Conservation (phyloP, 2,797 vertebrate genomes). For the Arremon brunneinucha region DNA sequence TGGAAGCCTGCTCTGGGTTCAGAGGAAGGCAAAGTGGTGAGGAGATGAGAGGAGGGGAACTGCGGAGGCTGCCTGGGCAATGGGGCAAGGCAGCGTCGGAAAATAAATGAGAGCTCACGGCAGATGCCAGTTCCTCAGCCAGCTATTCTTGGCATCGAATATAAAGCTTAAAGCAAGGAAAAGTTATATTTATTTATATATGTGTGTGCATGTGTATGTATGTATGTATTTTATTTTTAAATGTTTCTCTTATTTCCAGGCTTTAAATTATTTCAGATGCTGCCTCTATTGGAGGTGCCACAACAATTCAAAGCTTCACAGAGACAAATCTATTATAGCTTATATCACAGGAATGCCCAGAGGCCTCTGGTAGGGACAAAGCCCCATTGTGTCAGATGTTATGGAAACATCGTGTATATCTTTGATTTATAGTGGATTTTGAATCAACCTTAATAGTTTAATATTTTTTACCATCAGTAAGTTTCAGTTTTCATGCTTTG, state of each 20-base stretch:
- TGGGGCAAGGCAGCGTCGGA: background rate
- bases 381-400: constrained; percentile 42
- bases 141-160: constrained; percentile 51
- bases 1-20: constrained; percentile 28
- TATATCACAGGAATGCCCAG: constrained; percentile 24
- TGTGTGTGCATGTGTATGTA: background rate
- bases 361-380: constrained; percentile 49
- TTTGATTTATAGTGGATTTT: constrained; percentile 44
- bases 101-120: constrained; percentile 33
- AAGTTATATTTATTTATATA: background rate
- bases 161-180: constrained; percentile 38
- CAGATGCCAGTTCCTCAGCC: constrained; percentile 30
- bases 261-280: constrained; percentile 48
- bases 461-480: constrained; percentile 25
- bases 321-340: constrained; percentile 40
- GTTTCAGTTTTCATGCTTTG: constrained; percentile 38
- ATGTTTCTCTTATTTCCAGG: constrained; percentile 34
- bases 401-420: constrained; percentile 33
- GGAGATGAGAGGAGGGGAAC: constrained; percentile 38
- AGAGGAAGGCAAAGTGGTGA: constrained; percentile 33
- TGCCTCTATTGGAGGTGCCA: background rate
- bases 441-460: constrained; percentile 31
- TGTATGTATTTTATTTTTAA: constrained; percentile 20
- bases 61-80: constrained; percentile 2
- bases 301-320: constrained; percentile 30